These are phyloP conservation scores for Conopomorpha cramerella DNA, from an alignment of 1,140 invertebrate species.

Conservation along the genomic window DNA sequence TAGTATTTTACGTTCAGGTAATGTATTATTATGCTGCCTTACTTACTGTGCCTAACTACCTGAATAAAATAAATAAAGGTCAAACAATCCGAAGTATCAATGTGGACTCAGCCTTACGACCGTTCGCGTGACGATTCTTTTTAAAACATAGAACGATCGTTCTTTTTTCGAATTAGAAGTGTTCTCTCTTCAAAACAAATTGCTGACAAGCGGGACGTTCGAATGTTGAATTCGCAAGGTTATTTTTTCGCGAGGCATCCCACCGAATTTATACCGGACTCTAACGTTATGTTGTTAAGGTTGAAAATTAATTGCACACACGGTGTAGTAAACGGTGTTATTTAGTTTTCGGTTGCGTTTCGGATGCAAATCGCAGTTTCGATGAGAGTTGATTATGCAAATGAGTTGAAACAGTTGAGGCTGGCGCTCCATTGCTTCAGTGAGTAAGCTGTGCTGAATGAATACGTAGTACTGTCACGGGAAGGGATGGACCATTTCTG, in stretches of 20 bases:
- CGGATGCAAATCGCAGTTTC: constrained; percentile 37
- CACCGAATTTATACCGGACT: neutral
- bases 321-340: constrained; percentile 16
- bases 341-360: constrained; percentile 33
- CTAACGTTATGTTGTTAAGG: no score
- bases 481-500: no score
- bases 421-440: no score
- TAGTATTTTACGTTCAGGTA: no score
- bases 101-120: constrained; percentile 7
- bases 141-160: constrained; percentile 49
- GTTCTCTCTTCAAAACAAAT: constrained; percentile 57
- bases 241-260: constrained; percentile 9
- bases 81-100: no score
- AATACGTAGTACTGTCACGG: no score
- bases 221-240: constrained; percentile 40
- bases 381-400: constrained; percentile 51
- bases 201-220: constrained; percentile 53
- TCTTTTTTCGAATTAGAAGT: constrained; percentile 57
- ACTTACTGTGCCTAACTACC: no score
- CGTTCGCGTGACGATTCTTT: constrained; percentile 49
- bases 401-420: no score
- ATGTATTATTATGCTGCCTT: no score
- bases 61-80: no score
- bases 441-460: no score
- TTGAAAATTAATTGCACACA: constrained; percentile 4